Evolutionary conservation across 2,888 invertebrate genomes (phyloP).

Genomic region (Nesidiocoris tenuis): DNA sequence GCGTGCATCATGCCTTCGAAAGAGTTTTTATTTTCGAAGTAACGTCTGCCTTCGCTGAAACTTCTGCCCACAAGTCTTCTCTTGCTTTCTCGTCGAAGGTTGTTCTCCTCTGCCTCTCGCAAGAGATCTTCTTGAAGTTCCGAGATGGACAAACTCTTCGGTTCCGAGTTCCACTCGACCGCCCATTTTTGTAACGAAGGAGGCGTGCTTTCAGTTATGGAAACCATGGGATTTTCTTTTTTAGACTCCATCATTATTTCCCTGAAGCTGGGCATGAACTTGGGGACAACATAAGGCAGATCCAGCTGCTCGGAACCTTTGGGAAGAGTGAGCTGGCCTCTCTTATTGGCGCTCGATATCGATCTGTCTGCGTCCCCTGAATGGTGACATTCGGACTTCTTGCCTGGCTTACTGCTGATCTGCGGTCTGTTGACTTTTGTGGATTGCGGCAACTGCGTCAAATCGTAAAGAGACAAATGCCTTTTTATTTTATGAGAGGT

Average conservation of each 20-base stretch:
- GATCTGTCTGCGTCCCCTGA: neutral
- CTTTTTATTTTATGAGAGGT: constrained; percentile 17
- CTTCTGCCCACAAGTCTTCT: too few species aligned
- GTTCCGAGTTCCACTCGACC: constrained; percentile 29
- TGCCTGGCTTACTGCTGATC: neutral
- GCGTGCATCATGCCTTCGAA: neutral
- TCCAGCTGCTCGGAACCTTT: neutral
- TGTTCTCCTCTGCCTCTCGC: neutral
- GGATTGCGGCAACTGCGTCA: neutral
- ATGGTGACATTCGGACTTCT: neutral
- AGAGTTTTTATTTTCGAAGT: neutral
- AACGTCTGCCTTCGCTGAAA: neutral
- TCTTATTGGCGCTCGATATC: neutral
- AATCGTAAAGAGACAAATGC: constrained; percentile 1
- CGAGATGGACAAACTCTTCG: constrained; percentile 15
- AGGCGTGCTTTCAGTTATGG: constrained; percentile 20
- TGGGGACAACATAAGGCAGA: constrained; percentile 14
- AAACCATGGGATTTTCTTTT: neutral
- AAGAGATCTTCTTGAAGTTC: constrained; percentile 22
- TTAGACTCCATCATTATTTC: neutral
- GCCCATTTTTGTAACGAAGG: constrained; percentile 40
- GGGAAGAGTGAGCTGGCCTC: neutral
- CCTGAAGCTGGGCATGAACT: constrained; percentile 15
- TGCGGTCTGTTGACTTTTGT: neutral
- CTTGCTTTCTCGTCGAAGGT: neutral